Conservation (phyloP, 2,888 invertebrate species). For the Meiosimyza decipiens region DNA sequence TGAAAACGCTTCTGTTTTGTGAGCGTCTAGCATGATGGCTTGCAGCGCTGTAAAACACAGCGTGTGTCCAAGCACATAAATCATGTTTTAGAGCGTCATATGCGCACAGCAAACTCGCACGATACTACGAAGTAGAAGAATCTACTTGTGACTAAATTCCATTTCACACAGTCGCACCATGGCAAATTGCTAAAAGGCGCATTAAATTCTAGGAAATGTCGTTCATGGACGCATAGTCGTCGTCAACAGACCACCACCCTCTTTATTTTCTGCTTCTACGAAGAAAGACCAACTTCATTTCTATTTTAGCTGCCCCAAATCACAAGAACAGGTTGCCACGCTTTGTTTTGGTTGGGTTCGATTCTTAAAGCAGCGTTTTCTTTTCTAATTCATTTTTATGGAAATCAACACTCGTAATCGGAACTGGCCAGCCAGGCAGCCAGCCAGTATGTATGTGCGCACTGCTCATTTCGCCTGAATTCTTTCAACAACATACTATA, state of each 20-base stretch:
- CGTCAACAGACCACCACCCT: neutral
- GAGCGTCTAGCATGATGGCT: neutral
- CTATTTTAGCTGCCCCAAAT: neutral
- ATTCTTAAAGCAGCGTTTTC: neutral
- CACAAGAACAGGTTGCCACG: neutral
- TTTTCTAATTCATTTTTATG: constrained; percentile 12
- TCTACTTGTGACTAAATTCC: too few relatives aligned
- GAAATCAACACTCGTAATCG: constrained; percentile 15
- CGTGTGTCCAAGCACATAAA: constrained; percentile 24
- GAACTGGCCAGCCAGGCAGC: neutral
- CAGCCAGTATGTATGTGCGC: neutral
- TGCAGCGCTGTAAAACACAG: constrained; percentile 11
- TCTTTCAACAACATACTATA: neutral
- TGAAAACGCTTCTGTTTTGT: constrained; percentile 25
- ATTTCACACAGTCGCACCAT: constrained; percentile 1
- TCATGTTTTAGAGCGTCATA: neutral
- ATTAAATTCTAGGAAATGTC: constrained; percentile 19
- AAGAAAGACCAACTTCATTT: too few relatives aligned
- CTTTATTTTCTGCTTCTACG: neutral
- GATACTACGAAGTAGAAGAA: too few relatives aligned
- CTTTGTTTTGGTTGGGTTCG: constrained; percentile 1
- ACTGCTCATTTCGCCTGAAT: neutral
- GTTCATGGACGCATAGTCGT: neutral
- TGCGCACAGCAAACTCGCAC: too few relatives aligned
- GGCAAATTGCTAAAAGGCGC: constrained; percentile 22